Conservation (phyloP, 2,797 vertebrate species). For the Halcyon leucocephala region DNA sequence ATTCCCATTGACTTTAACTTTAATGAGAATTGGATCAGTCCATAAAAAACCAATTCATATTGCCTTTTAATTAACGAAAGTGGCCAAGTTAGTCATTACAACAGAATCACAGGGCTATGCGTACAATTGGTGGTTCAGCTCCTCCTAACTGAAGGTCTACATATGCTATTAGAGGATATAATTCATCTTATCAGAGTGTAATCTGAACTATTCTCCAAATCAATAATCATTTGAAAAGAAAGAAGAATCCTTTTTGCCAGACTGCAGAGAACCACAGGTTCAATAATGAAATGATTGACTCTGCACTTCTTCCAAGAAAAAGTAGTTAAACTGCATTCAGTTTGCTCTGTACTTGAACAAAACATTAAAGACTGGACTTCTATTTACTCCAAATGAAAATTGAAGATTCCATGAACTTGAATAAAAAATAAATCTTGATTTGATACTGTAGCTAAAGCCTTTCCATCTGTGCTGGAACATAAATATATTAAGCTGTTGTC, state of each 20-base stretch:
- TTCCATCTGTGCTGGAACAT: not conserved
- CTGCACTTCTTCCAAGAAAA: not conserved
- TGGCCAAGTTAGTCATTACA: conserved; percentile 12
- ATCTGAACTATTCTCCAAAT: conserved; percentile 18
- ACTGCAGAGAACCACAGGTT: not conserved
- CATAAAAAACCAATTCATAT: not conserved
- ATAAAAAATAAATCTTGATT: not conserved
- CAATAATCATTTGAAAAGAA: conserved; percentile 39
- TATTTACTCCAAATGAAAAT: not conserved
- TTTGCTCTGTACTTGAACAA: not conserved
- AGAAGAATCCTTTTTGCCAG: not conserved
- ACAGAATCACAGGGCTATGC: not conserved
- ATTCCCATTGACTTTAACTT: not conserved
- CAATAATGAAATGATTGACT: conserved; percentile 13
- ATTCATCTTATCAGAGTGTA: not conserved
- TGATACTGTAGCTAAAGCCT: not conserved
- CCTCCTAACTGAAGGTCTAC: not conserved
- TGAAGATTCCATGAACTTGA: not conserved
- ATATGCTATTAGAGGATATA: conserved; percentile 1
- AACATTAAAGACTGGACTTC: not conserved
- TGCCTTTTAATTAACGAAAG: conserved; percentile 41
- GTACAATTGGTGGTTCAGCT: not conserved
- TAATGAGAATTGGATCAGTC: not conserved
- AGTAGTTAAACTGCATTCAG: not conserved
- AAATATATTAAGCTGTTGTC: not conserved